Percentiles rank a stretch among this genome's conserved stretches.
Evolutionary conservation across 2,888 invertebrate species (phyloP).

Genomic region (Embidobia sp.): DNA sequence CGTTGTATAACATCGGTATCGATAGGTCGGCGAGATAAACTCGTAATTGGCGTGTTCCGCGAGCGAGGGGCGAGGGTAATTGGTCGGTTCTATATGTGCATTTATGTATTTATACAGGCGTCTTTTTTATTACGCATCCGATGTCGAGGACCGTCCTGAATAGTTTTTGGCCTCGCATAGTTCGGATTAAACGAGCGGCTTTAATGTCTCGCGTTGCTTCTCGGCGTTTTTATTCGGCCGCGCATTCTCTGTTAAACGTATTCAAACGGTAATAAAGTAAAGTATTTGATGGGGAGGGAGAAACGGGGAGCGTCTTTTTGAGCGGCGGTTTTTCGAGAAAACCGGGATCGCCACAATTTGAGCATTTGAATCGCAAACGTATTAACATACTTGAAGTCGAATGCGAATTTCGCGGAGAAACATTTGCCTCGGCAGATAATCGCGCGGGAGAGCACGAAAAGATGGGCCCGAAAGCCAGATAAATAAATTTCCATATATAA

Average conservation of each 20-base stretch:
- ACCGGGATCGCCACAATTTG: too few species aligned
- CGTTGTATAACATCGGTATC: conserved; percentile 65
- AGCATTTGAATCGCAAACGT: too few species aligned
- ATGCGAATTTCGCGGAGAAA: too few species aligned
- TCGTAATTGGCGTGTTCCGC: conserved; percentile 61
- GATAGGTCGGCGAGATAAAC: conserved; percentile 63
- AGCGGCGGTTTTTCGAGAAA: too few species aligned
- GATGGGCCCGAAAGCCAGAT: not conserved
- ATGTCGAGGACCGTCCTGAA: conserved; percentile 12
- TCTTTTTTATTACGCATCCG: conserved; percentile 19
- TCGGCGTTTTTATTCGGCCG: too few species aligned
- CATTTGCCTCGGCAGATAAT: too few species aligned
- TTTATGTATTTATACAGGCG: conserved; percentile 45
- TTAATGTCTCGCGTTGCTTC: not conserved
- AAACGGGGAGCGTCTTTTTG: too few species aligned
- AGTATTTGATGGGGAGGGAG: too few species aligned
- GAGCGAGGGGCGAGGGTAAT: conserved; percentile 57
- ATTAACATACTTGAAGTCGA: too few species aligned
- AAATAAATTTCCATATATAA: conserved; percentile 18
- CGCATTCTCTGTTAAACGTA: too few species aligned
- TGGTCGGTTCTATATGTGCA: conserved; percentile 42
- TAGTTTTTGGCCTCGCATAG: conserved; percentile 5
- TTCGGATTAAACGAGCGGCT: not conserved
- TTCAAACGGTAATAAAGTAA: too few species aligned
- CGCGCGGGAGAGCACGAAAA: not conserved